Evolutionary conservation across 2,888 invertebrate genomes (phyloP).

Genomic region (Tenthredo livida): DNA sequence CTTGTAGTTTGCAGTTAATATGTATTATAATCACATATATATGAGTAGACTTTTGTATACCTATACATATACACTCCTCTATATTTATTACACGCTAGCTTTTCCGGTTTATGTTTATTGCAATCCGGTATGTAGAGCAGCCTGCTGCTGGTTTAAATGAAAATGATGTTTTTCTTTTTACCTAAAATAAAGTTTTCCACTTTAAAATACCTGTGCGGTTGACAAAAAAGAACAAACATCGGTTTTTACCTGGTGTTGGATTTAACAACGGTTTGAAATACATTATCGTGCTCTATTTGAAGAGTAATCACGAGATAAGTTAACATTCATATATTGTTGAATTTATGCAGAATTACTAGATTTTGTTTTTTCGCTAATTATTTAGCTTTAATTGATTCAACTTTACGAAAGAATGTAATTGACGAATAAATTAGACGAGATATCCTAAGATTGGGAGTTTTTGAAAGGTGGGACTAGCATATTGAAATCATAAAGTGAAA

Average conservation of each 20-base stretch:
- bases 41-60: no score
- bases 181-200: constrained; percentile 49
- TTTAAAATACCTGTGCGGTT: background rate
- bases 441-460: background rate
- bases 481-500: constrained; percentile 25
- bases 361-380: background rate
- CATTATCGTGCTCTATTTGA: background rate
- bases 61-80: background rate
- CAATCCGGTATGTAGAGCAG: constrained; percentile 61
- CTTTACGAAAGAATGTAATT: background rate
- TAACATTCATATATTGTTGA: background rate
- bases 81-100: constrained; percentile 25
- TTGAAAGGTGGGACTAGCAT: background rate
- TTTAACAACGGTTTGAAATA: background rate
- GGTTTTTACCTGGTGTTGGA: background rate
- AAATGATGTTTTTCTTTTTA: constrained; percentile 61
- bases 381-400: background rate
- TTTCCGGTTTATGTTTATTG: constrained; percentile 56
- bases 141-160: constrained; percentile 59
- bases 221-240: background rate
- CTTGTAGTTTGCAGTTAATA: background rate
- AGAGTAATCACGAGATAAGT: no score
- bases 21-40: no score
- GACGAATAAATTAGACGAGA: background rate
- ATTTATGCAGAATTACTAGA: background rate